Evolutionary conservation across 92 coral and sea anemone genomes (phyloP), one percentile per base, ranked within the genome.

Genomic region (Porites cylindrica): DNA sequence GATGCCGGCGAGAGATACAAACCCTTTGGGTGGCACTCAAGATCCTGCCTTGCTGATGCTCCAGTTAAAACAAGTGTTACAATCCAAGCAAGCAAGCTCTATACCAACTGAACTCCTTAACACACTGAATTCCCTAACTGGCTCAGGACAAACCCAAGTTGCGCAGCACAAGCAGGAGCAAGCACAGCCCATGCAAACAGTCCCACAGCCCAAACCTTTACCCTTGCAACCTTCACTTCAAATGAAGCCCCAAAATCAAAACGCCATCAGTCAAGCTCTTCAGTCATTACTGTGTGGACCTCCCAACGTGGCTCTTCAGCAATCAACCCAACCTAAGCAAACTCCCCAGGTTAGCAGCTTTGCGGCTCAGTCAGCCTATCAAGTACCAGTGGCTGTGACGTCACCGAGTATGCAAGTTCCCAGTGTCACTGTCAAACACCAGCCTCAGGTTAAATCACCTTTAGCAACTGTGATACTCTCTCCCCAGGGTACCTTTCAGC

Each of bases 171-270:
- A 83, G 21, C 87, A 83, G 63, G 87, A 83, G 32, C 87, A 83
- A 29, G n/a, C 78, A 26, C 86, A 70, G 69, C 63, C 61, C 11
- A 56, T 56, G 61, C 61, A 56, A 56, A 2, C 78, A 52, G 70
- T 74, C 58, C 47, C 58, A 20, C 86, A 82, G 13, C 86, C 70
- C 26, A 70, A 82, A 38, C 10, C 78, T 71, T 62, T 62, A 19
- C 51, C 87, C 16, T 11, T 20, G 1, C 87, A 72, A 26, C 87
- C 87, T 14, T 73, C 87, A 8, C 80, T 73, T 62, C 87, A 83
- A 63, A 75, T 83, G 80, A 83, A 83, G 59, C 74, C 87, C 26
- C 67, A 83, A 64, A 83, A 83, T 83, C 87, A 83, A 65, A 83
- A 75, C n/a, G 80, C 74, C 26, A 64, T 75, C 87, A 73, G 80